phyloP scores from a whole-genome alignment of 2,113 vertebrate species.

The Microtus montanus region DNA sequence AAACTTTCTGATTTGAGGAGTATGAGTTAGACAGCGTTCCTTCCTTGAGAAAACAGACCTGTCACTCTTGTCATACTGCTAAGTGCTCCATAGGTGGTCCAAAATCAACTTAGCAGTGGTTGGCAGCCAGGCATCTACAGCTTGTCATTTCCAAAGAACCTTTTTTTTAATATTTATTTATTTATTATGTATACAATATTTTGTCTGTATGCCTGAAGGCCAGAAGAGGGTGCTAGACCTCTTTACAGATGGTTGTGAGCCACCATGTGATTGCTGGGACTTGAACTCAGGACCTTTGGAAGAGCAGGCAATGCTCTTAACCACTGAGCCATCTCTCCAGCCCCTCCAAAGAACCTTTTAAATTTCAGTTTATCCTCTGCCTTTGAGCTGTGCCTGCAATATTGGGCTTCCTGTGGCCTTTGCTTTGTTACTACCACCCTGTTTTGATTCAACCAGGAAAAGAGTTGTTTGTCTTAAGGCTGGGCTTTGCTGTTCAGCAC shows the following conservation, averaged over 20 bases:
- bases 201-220: too few relatives aligned
- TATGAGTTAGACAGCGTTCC: background rate
- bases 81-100: background rate
- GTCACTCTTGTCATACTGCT: background rate
- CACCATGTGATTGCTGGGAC: too few relatives aligned
- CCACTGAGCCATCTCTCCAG: too few relatives aligned
- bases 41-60: background rate
- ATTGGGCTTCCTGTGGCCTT: background rate
- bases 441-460: constrained; percentile 19
- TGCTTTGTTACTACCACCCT: background rate
- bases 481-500: too few relatives aligned
- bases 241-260: too few relatives aligned
- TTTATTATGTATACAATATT: too few relatives aligned
- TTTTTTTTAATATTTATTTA: background rate
- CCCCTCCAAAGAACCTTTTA: background rate
- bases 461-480: background rate
- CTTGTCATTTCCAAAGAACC: constrained; percentile 16
- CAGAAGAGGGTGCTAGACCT: too few relatives aligned
- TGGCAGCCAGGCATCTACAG: background rate
- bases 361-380: constrained; percentile 25
- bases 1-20: constrained; percentile 39
- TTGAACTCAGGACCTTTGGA: too few relatives aligned
- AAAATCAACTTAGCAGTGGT: background rate
- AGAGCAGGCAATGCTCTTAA: too few relatives aligned
- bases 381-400: constrained; percentile 14